phyloP scores from a whole-genome alignment of 2,888 invertebrate genomes.

The Cantharis nigra region DNA sequence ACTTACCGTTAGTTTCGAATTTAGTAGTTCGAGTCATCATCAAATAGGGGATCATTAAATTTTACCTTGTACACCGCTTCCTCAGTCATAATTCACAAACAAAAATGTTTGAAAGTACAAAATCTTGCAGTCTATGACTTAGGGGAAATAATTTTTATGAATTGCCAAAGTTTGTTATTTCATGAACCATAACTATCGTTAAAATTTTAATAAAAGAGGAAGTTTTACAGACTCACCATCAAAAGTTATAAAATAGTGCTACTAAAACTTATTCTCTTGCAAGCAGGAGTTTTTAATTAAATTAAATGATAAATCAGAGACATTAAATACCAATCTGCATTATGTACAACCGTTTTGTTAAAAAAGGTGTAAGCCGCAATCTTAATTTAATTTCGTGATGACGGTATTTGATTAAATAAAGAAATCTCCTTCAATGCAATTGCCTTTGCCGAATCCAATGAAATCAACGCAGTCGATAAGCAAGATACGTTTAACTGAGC shows the following conservation, averaged over 20 bases:
- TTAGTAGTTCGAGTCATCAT: neutral
- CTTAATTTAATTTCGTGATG: neutral
- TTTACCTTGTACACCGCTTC: neutral
- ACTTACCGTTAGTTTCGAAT: neutral
- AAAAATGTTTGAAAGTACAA: neutral
- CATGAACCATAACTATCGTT: neutral
- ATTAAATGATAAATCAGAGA: neutral
- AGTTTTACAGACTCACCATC: neutral
- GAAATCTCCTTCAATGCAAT: neutral
- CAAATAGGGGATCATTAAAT: neutral
- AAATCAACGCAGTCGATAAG: constrained; percentile 11
- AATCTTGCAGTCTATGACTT: neutral
- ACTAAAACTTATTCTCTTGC: neutral
- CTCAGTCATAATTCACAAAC: neutral
- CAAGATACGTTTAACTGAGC: constrained; percentile 22
- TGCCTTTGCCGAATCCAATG: constrained; percentile 15
- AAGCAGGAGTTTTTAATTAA: neutral
- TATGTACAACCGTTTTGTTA: neutral
- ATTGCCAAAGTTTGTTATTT: neutral
- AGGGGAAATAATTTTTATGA: neutral
- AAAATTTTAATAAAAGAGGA: neutral
- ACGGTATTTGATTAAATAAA: neutral
- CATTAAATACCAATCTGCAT: neutral
- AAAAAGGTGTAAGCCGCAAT: neutral
- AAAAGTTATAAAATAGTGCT: neutral